Conservation (phyloP, 2,888 invertebrate species). For the Andrena camellia region DNA sequence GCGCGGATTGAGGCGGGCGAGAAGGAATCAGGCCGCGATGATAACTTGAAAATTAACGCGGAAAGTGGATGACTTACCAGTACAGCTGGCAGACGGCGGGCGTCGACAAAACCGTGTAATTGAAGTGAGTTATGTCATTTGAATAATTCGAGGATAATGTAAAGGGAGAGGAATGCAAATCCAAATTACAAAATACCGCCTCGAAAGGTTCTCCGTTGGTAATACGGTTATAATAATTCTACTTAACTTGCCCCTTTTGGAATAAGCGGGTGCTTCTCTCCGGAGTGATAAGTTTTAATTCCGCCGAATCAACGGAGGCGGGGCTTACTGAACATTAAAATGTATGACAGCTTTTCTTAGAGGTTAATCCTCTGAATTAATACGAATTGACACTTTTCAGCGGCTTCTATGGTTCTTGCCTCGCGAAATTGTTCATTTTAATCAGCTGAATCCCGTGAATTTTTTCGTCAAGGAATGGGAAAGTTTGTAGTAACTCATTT, state of each 20-base stretch:
- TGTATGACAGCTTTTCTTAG: too few relatives aligned
- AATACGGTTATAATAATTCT: conserved; percentile 22
- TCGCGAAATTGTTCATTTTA: too few relatives aligned
- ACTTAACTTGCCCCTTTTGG: neutral
- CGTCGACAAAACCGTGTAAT: conserved; percentile 24
- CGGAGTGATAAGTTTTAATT: conserved; percentile 7
- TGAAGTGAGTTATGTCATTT: conserved; percentile 50
- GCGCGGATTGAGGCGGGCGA: conserved; percentile 42
- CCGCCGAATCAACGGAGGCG: neutral
- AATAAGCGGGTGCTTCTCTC: conserved; percentile 6
- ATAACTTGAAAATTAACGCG: conserved; percentile 48
- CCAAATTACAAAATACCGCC: conserved; percentile 26
- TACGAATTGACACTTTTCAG: too few relatives aligned
- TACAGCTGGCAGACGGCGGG: neutral
- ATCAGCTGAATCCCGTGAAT: neutral
- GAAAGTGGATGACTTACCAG: conserved; percentile 25
- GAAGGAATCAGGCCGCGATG: conserved; percentile 34
- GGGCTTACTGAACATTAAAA: neutral
- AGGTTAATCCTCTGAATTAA: too few relatives aligned
- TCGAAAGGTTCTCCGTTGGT: conserved; percentile 10
- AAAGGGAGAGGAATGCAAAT: conserved; percentile 36
- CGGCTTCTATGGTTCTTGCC: too few relatives aligned
- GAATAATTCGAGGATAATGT: conserved; percentile 44
- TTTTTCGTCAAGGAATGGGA: neutral
- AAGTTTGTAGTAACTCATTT: neutral